These are phyloP conservation scores for Plusia festucae DNA, from an alignment of 2,888 invertebrate genomes.

Conservation along the genomic window DNA sequence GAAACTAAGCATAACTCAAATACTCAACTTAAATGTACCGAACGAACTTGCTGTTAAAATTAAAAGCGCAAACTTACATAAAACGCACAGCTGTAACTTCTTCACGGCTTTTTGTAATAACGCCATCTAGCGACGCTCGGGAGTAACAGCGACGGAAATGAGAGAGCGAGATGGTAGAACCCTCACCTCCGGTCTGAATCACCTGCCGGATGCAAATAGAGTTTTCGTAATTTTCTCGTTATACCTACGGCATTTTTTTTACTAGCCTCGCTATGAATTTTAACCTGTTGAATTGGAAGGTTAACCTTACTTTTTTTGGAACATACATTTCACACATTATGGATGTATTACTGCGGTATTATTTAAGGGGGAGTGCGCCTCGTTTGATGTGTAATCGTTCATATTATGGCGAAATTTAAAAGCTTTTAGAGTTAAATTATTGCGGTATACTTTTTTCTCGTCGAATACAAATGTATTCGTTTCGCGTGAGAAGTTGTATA, in stretches of 20 bases:
- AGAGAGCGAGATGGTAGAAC: conserved; percentile 61
- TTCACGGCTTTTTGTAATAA: conserved; percentile 39
- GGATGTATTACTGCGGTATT: conserved; percentile 24
- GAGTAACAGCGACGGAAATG: conserved; percentile 61
- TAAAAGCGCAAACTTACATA: conserved; percentile 32
- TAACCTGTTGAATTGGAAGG: conserved; percentile 67
- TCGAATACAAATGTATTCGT: not conserved
- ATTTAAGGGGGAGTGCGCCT: conserved; percentile 32
- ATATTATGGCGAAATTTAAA: conserved; percentile 29
- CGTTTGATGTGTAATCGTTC: conserved; percentile 50
- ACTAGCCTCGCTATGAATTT: conserved; percentile 41
- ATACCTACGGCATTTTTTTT: conserved; percentile 51
- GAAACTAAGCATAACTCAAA: conserved; percentile 16
- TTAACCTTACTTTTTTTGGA: conserved; percentile 25
- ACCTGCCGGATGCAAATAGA: conserved; percentile 69
- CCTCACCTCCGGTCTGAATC: conserved; percentile 68
- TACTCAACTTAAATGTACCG: conserved; percentile 16
- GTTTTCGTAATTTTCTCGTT: conserved; percentile 71
- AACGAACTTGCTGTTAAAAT: conserved; percentile 27
- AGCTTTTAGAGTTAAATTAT: conserved; percentile 21
- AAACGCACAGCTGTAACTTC: conserved; percentile 17
- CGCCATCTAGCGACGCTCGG: conserved; percentile 53
- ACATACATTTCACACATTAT: conserved; percentile 29
- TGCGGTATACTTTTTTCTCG: conserved; percentile 16
- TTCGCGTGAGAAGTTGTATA: not conserved